Percentiles rank a stretch among this genome's conserved stretches.
These are phyloP conservation scores for Notamacropus eugenii DNA, from an alignment of 2,797 vertebrate genomes.

Conservation along the genomic window DNA sequence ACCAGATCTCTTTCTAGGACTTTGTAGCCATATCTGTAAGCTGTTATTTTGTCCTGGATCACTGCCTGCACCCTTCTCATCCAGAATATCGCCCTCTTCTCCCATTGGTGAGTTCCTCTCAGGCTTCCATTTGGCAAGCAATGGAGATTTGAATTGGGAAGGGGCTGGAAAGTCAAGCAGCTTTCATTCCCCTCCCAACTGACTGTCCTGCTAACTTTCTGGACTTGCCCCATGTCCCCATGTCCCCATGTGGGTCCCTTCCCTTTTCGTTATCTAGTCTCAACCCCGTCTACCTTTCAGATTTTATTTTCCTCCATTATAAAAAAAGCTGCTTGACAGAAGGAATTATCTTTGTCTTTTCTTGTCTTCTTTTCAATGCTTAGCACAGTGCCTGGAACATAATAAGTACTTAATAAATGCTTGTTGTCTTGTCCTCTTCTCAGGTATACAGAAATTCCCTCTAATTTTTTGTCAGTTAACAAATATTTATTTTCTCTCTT, in stretches of 20 bases:
- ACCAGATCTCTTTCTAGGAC: neutral
- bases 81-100: neutral
- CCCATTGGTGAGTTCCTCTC: neutral
- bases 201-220: neutral
- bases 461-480: neutral
- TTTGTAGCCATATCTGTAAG: neutral
- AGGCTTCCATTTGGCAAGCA: neutral
- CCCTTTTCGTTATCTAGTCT: neutral
- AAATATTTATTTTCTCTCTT: neutral
- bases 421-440: neutral
- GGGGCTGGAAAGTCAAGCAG: neutral
- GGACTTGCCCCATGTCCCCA: neutral
- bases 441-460: neutral
- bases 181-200: neutral
- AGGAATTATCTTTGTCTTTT: neutral
- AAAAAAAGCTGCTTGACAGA: neutral
- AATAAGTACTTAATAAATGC: neutral
- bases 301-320: neutral
- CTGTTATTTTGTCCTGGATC: neutral
- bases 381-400: neutral
- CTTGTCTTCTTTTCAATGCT: neutral
- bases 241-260: neutral
- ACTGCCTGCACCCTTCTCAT: neutral
- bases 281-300: neutral
- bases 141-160: neutral